phyloP scores from a whole-genome alignment of 64 coral and sea anemone genomes.

The Actinia equina region DNA sequence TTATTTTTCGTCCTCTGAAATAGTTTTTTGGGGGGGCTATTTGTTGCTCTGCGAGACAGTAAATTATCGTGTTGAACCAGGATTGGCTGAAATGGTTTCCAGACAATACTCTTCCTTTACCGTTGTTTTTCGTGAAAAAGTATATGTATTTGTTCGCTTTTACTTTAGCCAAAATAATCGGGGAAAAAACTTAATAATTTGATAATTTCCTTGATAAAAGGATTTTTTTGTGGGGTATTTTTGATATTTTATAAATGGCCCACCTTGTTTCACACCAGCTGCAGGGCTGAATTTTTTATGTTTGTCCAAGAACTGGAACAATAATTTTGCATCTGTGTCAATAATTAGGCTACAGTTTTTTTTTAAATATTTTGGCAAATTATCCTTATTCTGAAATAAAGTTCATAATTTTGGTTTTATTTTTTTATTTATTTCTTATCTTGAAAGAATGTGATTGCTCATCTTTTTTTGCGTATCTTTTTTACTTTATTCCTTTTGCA shows the following conservation, averaged over 20 bases:
- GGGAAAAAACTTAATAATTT: background rate
- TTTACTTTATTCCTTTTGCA: background rate
- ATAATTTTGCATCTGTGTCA: background rate
- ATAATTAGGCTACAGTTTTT: background rate
- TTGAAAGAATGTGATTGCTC: background rate
- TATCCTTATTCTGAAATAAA: too few species aligned
- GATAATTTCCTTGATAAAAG: background rate
- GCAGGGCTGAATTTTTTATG: background rate
- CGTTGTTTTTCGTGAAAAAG: background rate
- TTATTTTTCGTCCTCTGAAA: background rate
- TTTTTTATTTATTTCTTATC: too few species aligned
- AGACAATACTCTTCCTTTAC: background rate
- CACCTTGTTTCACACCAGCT: background rate
- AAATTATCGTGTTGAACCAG: slow-evolving; percentile 1
- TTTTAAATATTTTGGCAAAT: background rate
- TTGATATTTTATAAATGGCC: background rate
- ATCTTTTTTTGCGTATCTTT: background rate
- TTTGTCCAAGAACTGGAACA: background rate
- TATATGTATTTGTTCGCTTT: background rate
- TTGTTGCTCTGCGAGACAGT: background rate
- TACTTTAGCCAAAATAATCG: background rate
- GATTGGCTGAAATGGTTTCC: background rate
- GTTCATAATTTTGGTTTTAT: too few species aligned
- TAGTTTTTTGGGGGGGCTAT: background rate
- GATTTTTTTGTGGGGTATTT: background rate